Evolutionary conservation across 2,797 vertebrate species (phyloP), one percentile per base, ranked within the genome.

Genomic region (Enoplosus armatus): DNA sequence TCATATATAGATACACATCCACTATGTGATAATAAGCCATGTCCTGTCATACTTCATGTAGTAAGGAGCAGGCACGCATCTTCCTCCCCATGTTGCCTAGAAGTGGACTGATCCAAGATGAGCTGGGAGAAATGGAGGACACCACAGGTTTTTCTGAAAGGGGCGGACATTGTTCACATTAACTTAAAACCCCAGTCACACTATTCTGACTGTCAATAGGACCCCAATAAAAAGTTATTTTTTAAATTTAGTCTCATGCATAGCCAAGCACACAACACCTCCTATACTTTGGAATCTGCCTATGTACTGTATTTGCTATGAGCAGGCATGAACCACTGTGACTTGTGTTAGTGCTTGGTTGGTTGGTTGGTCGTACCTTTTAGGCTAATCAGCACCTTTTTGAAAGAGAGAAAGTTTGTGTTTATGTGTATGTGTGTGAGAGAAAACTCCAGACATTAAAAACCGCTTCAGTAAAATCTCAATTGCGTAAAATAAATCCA

Each of bases 201-300:
- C 33, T 69, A 48, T 55, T 75, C 56, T 53, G 73, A 85, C 74
- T 53, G 73, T 61, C 41, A 74, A 72, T 56, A 67, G 66, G 78
- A 87, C 65, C 83, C 86, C 20, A 64, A 91, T 91, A 92, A 93
- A 93, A 93, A 86, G 59, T 76, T 86, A 47, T 69, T 47, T 71
- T 69, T 90, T 90, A 84, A 86, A 91, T 90, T 79, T 85, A 75
- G 87, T 87, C 88, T 94, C 94, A 95, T 95, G 95, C 95, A 95
- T 92, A 95, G 93, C 93, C 89, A 93, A 95, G 93, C 93, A 92
- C 85, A 77, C 84, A 85, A 93, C 83, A 78, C 84, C 85, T 85
- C 84, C 82, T 51, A 39, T 75, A 82, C 61, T 72, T 79, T 81
- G 87, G 86, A 85, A 86, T 91, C 82, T 81, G 86, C 80, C 63